Base-by-base conservation (phyloP, 1,140 invertebrate genomes). In the Vollenhovia emeryi region DNA sequence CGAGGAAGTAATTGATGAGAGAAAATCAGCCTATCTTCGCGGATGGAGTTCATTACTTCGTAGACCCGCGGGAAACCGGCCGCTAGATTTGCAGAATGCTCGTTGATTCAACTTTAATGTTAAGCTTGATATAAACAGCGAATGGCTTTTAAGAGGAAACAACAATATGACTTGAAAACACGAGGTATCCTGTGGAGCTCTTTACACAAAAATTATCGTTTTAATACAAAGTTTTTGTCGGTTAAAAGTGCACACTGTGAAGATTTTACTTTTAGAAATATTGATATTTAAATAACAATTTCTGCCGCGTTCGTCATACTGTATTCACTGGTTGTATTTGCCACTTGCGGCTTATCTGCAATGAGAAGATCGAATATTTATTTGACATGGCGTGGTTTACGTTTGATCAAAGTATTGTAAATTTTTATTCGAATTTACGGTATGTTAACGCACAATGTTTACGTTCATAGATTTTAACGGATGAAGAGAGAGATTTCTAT, bases 1-100 rank as follows among this genome's bases (percentile, higher is more conserved):
- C 64, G 36, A 57, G 78, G 50, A 82, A 73, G 66, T 82, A 73
- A 82, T 82, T 57, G 78, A 82, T 45, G 78, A 73, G 78, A 82
- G 78, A 82, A 82, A 73, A 82, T 82, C 78, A 82, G 50, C 78
- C 66, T 59, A 57, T 82, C 78, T 59, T 33, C 66, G 21, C 78
- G 78, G 24, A 73, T 57, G 13, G 13, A n/a, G 66, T 52, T 73
- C 66, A 82, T 82, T 73, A 73, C 27, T 71, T 33, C 13, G 66
- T 43, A 30, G 50, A 11, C 18, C 52, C 24, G 78, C 78, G 78
- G 50, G 33, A 57, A 73, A 82, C 86, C 18, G 4, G 24, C 64
- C 66, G 66, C n/a, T 33, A 33, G 48, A 45, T 30, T 45, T 57
- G 18, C 13, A n/a, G 24, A 55, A 69, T 73, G 36, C 27, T n/a